Conservation (phyloP, 2,113 vertebrate genomes). For the Paratilapia polleni region DNA sequence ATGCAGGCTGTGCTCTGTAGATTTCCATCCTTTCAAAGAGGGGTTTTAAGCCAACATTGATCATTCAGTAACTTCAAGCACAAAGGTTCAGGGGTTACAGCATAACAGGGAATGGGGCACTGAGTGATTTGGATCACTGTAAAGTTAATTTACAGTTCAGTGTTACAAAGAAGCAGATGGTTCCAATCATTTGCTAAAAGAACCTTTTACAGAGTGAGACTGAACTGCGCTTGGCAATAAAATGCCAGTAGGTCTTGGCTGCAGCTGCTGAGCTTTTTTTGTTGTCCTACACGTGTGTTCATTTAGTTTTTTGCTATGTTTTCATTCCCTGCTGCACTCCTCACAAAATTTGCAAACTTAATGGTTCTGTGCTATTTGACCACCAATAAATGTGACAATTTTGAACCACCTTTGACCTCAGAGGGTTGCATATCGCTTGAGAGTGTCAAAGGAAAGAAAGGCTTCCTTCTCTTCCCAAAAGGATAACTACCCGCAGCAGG, state of each 20-base stretch:
- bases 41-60: background rate
- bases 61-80: background rate
- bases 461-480: conserved; percentile 17
- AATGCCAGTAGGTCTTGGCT: conserved; percentile 60
- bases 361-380: conserved; percentile 6
- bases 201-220: conserved; percentile 62
- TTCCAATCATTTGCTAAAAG: conserved; percentile 56
- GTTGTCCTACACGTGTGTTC: conserved; percentile 47
- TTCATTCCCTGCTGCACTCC: conserved; percentile 6
- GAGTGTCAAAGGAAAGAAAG: conserved; percentile 19
- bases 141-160: conserved; percentile 40
- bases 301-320: conserved; percentile 36
- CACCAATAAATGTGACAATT: conserved; percentile 25
- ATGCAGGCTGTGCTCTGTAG: background rate
- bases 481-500: conserved; percentile 46
- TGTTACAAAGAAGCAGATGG: conserved; percentile 63
- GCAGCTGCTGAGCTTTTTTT: conserved; percentile 47
- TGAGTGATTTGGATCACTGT: conserved; percentile 16
- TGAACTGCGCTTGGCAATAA: conserved; percentile 63
- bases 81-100: background rate
- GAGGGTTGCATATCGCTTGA: conserved; percentile 20
- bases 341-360: background rate
- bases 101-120: conserved; percentile 16
- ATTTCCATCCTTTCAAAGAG: conserved; percentile 2
- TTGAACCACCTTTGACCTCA: conserved; percentile 32